Base-by-base conservation (phyloP, 2,797 vertebrate genomes). In the Melanotaenia pygmaea region DNA sequence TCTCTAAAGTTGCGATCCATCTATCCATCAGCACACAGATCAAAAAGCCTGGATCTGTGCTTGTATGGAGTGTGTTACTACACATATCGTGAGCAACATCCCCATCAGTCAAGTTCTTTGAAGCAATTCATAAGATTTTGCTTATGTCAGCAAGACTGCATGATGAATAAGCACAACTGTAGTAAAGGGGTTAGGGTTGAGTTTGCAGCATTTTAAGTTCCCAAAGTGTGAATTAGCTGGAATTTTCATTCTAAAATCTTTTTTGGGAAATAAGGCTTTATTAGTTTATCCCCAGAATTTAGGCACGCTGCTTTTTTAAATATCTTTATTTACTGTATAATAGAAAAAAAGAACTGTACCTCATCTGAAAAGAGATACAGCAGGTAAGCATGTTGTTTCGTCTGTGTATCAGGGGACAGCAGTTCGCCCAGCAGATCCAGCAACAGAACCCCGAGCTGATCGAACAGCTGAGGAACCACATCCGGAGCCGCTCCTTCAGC, bases 391-490 rank as follows among this genome's bases (percentile, higher is more conserved):
- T 4, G 28, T 16, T 7, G 3, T 53, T 11, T 54, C 12, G 1
- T 71, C 0, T 79, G 11, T 68, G 47, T 58, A n/a, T 53, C 91
- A 99, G 98, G 68, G 98, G 98, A 37, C 98, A 99, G 81, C 98
- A 99, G 93, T 99, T 99, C 81, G 98, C 98, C 60, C 98, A 99
- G 89, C 98, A 99, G 95, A 99, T 99, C 90, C 97, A 99, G 90
- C 98, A 99, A 85, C 98, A 99, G 94, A 99, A 98, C 87, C 98
- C 98, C 1, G 98, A 99, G 90, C 93, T 99, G 76, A 99, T 99
- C 71, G 97, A 99, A 83, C 98, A 99, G 92, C 88, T 99, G 67
- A 96, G 97, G 91, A 99, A 98, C 87, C 98, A 99, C 81, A 96
- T 99, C 90, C 95, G 97, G 85, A 98, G 98, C 94, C 95, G 97